These are phyloP conservation scores for Porites divaricata DNA, from an alignment of 92 coral and sea anemone species.

Conservation along the genomic window DNA sequence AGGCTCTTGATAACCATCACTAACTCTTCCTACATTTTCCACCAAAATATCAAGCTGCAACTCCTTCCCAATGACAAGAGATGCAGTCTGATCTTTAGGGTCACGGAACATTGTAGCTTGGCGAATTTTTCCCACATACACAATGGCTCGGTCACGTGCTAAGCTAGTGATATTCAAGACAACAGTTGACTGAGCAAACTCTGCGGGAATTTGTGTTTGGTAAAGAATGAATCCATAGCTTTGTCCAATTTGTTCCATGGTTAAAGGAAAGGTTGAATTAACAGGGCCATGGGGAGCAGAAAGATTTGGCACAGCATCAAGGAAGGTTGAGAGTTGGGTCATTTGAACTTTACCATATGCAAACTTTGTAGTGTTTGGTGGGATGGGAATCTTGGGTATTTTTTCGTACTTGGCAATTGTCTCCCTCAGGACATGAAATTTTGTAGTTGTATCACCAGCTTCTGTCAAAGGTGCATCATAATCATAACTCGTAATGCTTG, in stretches of 20 bases:
- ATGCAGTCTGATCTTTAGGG: constrained; percentile 50
- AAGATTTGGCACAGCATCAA: constrained; percentile 63
- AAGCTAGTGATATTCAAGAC: constrained; percentile 66
- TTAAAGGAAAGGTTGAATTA: constrained; percentile 66
- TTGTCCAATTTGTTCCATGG: constrained; percentile 95
- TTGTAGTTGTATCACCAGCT: constrained; percentile 90
- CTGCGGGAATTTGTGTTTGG: constrained; percentile 71
- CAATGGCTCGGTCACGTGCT: constrained; percentile 88
- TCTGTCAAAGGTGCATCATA: constrained; percentile 91
- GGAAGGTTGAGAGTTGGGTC: constrained; percentile 53
- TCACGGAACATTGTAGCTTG: constrained; percentile 77
- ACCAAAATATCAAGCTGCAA: constrained; percentile 83
- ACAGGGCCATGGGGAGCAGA: constrained; percentile 78
- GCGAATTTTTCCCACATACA: constrained; percentile 76
- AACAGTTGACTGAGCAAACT: constrained; percentile 56
- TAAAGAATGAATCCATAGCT: constrained; percentile 89
- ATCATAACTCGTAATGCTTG: constrained; percentile 90
- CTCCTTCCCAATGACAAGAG: constrained; percentile 52
- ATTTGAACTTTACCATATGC: constrained; percentile 82
- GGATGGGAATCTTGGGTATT: constrained; percentile 77
- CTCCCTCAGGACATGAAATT: constrained; percentile 73
- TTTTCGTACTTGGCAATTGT: constrained; percentile 68
- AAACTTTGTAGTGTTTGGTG: constrained; percentile 87
- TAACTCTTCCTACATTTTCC: constrained; percentile 85
- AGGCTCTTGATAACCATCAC: constrained; percentile 78